Conservation (phyloP, 2,888 invertebrate species). For the Dolichopus griseipennis region DNA sequence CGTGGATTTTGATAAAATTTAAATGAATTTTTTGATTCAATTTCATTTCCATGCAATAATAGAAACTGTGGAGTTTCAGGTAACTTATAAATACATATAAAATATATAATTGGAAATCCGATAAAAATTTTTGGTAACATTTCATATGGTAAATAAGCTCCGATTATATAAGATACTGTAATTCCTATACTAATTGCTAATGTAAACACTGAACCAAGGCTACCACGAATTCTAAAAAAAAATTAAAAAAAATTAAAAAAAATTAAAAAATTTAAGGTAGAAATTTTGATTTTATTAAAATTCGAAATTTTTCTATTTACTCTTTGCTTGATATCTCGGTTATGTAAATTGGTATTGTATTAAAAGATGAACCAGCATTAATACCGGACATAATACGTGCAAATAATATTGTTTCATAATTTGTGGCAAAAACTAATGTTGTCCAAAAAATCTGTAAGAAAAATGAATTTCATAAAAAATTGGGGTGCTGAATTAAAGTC, state of each 20-base stretch:
- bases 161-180: slow-evolving; percentile 20
- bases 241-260: neutral
- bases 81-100: slow-evolving; percentile 15
- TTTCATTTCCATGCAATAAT: slow-evolving; percentile 14
- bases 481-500: no score
- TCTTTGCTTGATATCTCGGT: slow-evolving; percentile 23
- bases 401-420: slow-evolving; percentile 18
- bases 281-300: neutral
- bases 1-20: slow-evolving; percentile 19
- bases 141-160: slow-evolving; percentile 20
- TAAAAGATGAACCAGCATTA: slow-evolving; percentile 23
- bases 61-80: slow-evolving; percentile 24
- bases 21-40: slow-evolving; percentile 19
- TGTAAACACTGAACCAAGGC: slow-evolving; percentile 18
- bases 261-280: neutral
- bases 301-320: slow-evolving; percentile 16
- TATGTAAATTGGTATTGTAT: slow-evolving; percentile 21
- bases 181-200: slow-evolving; percentile 20
- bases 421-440: slow-evolving; percentile 17
- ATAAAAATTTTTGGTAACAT: slow-evolving; percentile 19
- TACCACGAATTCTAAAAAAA: slow-evolving; percentile 21
- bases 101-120: slow-evolving; percentile 17
- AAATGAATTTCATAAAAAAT: neutral
- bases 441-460: slow-evolving; percentile 22
- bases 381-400: slow-evolving; percentile 21